phyloP scores from a whole-genome alignment of 1,140 invertebrate genomes.

The Penaeus vannamei region DNA sequence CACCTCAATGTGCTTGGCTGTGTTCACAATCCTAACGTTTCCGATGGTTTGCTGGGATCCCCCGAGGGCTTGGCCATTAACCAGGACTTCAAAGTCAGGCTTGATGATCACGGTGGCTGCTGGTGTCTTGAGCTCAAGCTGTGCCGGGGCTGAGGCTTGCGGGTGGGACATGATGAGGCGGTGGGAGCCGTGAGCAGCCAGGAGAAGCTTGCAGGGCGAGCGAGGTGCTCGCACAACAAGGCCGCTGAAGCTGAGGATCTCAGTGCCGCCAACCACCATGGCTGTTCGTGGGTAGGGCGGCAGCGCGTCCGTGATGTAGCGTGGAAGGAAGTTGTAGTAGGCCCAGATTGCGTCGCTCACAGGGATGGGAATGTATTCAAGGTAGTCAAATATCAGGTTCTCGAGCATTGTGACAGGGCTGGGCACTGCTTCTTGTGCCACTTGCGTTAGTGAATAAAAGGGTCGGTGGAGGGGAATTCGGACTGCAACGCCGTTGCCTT shows the following conservation, averaged over 20 bases:
- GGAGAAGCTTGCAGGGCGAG: conserved; percentile 46
- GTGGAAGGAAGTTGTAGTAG: too few species aligned
- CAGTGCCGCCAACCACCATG: conserved; percentile 36
- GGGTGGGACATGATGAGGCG: conserved; percentile 46
- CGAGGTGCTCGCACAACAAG: conserved; percentile 42
- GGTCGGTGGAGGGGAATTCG: too few species aligned
- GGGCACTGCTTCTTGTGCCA: too few species aligned
- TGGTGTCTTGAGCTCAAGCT: conserved; percentile 14
- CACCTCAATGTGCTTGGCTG: background rate
- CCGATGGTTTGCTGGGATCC: background rate
- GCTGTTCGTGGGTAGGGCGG: conserved; percentile 46
- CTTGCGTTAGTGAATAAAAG: too few species aligned
- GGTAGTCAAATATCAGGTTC: too few species aligned
- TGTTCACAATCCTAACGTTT: conserved; percentile 1
- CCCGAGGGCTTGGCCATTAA: conserved; percentile 28
- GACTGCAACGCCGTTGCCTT: too few species aligned
- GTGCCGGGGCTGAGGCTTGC: conserved; percentile 8
- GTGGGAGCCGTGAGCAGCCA: background rate
- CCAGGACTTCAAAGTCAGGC: conserved; percentile 30
- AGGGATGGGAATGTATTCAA: too few species aligned
- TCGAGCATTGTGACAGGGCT: too few species aligned
- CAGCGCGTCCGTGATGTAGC: background rate
- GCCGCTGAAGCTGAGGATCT: conserved; percentile 55
- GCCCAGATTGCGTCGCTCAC: too few species aligned
- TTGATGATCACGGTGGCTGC: conserved; percentile 23